Percentiles rank a stretch among this genome's conserved stretches.
phyloP scores from a whole-genome alignment of 2,113 vertebrate genomes.

The Pterocles orientalis region DNA sequence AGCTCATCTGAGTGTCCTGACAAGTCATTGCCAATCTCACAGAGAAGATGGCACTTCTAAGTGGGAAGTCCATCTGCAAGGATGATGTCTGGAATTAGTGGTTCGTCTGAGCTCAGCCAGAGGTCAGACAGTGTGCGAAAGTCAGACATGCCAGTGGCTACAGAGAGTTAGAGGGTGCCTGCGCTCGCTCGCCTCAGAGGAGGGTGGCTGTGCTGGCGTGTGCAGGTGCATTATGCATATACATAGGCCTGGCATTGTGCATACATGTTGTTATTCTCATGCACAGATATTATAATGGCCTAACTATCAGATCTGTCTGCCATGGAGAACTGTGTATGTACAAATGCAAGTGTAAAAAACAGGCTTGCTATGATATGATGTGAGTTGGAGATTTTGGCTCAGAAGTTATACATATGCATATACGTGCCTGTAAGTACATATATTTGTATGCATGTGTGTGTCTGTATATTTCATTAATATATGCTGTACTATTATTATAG shows the following conservation, averaged over 20 bases:
- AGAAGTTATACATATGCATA: not conserved
- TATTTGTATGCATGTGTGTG: not conserved
- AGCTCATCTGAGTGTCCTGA: not conserved
- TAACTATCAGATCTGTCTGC: not conserved
- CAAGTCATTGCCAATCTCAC: accelerated
- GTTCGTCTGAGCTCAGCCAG: not conserved
- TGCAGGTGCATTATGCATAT: not conserved
- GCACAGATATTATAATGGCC: not conserved
- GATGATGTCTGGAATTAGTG: not conserved
- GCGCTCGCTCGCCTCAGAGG: not conserved
- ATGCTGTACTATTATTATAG: not conserved
- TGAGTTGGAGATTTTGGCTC: not conserved
- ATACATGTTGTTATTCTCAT: not conserved
- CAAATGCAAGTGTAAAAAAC: not conserved
- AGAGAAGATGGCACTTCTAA: not conserved
- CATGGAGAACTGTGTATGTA: not conserved
- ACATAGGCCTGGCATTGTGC: not conserved
- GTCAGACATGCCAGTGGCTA: accelerated
- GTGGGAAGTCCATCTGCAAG: not conserved
- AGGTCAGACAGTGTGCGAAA: not conserved
- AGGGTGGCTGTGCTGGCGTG: accelerated
- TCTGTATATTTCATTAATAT: not conserved
- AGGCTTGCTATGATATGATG: not conserved
- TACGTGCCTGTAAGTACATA: not conserved
- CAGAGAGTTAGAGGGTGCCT: not conserved